These are phyloP conservation scores for Papilio aristodemus DNA, from an alignment of 1,140 invertebrate species.

Conservation along the genomic window DNA sequence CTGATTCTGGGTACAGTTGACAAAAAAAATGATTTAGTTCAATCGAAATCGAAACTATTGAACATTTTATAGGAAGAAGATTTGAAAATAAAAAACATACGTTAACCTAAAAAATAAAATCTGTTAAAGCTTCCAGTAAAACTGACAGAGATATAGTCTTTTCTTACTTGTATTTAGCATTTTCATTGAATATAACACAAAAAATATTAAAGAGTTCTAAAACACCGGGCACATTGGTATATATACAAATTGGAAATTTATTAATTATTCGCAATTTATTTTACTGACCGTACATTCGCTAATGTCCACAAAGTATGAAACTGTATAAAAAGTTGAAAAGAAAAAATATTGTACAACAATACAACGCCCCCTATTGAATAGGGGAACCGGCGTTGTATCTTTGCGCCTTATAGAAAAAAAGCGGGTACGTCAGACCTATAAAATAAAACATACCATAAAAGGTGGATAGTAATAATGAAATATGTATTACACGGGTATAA, in stretches of 20 bases:
- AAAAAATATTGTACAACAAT: constrained; percentile 76
- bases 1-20: constrained; percentile 44
- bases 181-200: no score
- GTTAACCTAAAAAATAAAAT: no score
- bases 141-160: no score
- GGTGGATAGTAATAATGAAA: constrained; percentile 76
- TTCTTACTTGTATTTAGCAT: no score
- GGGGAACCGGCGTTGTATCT: constrained; percentile 55
- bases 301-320: constrained; percentile 45
- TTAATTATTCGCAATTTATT: constrained; percentile 21
- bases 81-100: no score
- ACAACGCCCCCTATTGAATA: constrained; percentile 73
- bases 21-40: constrained; percentile 35
- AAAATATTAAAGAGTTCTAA: no score
- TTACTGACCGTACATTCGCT: constrained; percentile 49
- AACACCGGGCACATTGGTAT: no score
- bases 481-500: constrained; percentile 80
- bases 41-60: no score
- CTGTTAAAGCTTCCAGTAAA: no score
- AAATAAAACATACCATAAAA: constrained; percentile 76
- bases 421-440: constrained; percentile 66
- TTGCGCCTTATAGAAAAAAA: constrained; percentile 57
- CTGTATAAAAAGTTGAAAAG: constrained; percentile 53
- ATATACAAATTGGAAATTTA: not conserved
- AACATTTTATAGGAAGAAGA: no score